Base-by-base conservation (phyloP, 2,797 vertebrate species). In the Lophotriccus pileatus region DNA sequence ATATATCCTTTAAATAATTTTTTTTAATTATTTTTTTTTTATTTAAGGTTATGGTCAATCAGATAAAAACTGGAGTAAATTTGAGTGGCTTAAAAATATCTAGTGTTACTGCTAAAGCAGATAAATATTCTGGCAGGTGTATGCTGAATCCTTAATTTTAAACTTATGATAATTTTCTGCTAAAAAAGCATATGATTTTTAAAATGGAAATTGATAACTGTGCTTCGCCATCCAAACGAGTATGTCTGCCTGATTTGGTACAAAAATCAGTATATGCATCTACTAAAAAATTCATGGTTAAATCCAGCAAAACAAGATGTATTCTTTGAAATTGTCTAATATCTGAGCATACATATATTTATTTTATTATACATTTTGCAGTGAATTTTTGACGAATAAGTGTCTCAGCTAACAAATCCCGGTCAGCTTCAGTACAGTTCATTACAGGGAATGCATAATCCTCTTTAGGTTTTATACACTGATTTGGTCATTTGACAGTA, bases 401-500 rank as follows among this genome's bases (percentile, higher is more conserved):
- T 95, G 43, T 43, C n/a, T 95, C 69, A 43, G 73, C 47, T 88
- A 89, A 94, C 69, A 97, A 90, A 89, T 92, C 10, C 28, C 52
- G 78, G 43, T 76, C 37, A 95, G 37, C 72, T 95, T 92, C 70
- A 82, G 43, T 78, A 84, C 68, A 50, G 62, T 79, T 97, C 55
- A 92, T 97, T 97, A 81, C 58, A 66, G 49, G 66, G 55, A 94
- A 92, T 90, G 83, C 28, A 77, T 44, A 94, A 92, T 63, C 68
- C 67, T 94, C 68, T 59, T 82, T 89, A 79, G 49, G 70, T 93
- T 97, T 97, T 96, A 89, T 76, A 60, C 83, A 93, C 53, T 84
- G 49, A 94, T 95, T 97, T 97, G 95, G 88, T 92, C 78, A 96
- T 97, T 97, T 97, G 95, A 97, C 95, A 94, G 88, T 96, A 97